These are phyloP conservation scores for Hipparchia semele DNA, from an alignment of 2,888 invertebrate species.

Conservation along the genomic window DNA sequence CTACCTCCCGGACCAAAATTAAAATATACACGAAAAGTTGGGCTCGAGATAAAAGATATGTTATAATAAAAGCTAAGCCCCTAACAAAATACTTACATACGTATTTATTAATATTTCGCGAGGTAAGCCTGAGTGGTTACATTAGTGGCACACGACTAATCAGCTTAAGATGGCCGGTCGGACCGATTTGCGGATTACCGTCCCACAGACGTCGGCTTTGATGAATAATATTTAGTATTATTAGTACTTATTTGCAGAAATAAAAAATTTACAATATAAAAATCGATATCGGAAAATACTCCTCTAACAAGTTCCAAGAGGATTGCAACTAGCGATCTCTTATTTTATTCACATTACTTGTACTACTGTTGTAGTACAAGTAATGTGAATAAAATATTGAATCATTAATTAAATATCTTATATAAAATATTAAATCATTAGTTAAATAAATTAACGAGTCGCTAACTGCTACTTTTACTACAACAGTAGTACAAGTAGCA, in stretches of 20 bases:
- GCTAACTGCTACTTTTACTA: no score
- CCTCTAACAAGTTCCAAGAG: no score
- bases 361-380: no score
- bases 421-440: no score
- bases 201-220: constrained; percentile 9
- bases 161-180: constrained; percentile 38
- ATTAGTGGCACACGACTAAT: constrained; percentile 39
- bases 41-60: background rate
- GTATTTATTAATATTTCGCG: constrained; percentile 43
- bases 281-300: no score
- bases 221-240: background rate
- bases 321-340: no score
- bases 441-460: no score
- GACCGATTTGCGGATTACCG: constrained; percentile 33
- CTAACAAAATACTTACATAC: background rate
- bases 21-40: background rate
- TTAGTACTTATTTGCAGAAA: background rate
- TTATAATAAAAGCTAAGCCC: background rate
- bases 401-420: no score
- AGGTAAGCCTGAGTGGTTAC: constrained; percentile 41
- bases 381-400: no score
- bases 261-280: no score
- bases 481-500: no score
- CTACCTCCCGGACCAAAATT: background rate
- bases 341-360: no score